These are phyloP conservation scores for Tipula helvola DNA, from an alignment of 2,888 invertebrate species.

Conservation along the genomic window DNA sequence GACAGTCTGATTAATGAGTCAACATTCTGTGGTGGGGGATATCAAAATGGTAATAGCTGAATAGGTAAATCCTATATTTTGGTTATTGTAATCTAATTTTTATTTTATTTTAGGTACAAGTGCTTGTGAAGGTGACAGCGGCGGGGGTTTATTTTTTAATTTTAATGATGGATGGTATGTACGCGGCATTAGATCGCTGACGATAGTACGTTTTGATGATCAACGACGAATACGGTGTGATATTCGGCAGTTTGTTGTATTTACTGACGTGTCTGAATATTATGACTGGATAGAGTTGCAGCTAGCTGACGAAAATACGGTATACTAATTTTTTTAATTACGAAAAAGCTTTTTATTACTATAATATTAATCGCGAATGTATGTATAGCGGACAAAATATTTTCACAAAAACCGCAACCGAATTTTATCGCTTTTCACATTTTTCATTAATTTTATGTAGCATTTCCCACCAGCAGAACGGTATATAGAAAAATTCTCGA, in stretches of 20 bases:
- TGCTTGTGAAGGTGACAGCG: constrained; percentile 42
- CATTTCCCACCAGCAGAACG: too few relatives aligned
- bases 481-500: too few relatives aligned
- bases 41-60: constrained; percentile 13
- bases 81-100: too few relatives aligned
- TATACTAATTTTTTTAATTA: too few relatives aligned
- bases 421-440: too few relatives aligned
- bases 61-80: too few relatives aligned
- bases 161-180: constrained; percentile 13
- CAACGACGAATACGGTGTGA: constrained; percentile 32
- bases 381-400: too few relatives aligned
- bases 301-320: too few relatives aligned
- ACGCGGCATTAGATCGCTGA: constrained; percentile 18
- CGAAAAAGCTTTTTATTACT: too few relatives aligned
- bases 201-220: constrained; percentile 12
- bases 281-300: constrained; percentile 24
- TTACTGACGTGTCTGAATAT: constrained; percentile 34
- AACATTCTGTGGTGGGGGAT: constrained; percentile 17
- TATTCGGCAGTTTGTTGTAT: constrained; percentile 35
- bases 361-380: too few relatives aligned
- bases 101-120: constrained; percentile 25
- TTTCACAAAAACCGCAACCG: too few relatives aligned
- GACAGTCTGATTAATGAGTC: constrained; percentile 13
- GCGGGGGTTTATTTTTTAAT: constrained; percentile 36
- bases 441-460: too few relatives aligned